Conservation (phyloP, 2,888 invertebrate species). For the Vanessa cardui region DNA sequence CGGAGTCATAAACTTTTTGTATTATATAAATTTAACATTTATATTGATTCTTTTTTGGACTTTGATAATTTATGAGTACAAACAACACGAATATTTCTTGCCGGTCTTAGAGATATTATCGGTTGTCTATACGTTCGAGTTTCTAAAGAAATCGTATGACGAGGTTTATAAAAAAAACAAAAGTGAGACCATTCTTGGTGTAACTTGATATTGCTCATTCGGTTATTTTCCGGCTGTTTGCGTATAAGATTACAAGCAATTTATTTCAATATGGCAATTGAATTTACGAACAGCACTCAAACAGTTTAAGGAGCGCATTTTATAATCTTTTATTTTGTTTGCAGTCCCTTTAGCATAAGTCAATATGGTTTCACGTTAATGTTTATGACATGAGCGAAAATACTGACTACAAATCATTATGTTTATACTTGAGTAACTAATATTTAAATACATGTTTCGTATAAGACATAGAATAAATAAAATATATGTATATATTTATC, state of each 20-base stretch:
- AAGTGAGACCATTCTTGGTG: constrained; percentile 66
- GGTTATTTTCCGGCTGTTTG: constrained; percentile 79
- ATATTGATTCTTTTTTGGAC: constrained; percentile 55
- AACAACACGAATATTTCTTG: constrained; percentile 36
- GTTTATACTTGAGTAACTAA: no score
- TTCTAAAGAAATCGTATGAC: constrained; percentile 53
- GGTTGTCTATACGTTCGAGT: constrained; percentile 57
- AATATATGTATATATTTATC: no score
- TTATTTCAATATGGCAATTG: constrained; percentile 79
- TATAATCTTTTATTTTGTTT: constrained; percentile 59
- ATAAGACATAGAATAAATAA: no score
- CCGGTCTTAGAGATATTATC: constrained; percentile 43
- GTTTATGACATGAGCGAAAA: constrained; percentile 1
- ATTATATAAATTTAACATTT: constrained; percentile 54
- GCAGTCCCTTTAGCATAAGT: constrained; percentile 45
- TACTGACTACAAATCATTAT: neutral
- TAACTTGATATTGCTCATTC: constrained; percentile 80
- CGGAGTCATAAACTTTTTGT: constrained; percentile 58
- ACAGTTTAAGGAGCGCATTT: constrained; percentile 63
- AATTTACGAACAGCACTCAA: constrained; percentile 69
- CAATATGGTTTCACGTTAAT: constrained; percentile 41
- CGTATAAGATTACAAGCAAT: constrained; percentile 82
- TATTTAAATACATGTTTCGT: no score
- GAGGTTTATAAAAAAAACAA: constrained; percentile 63
- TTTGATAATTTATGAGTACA: constrained; percentile 43